Evolutionary conservation across 2,797 vertebrate genomes (phyloP).

Genomic region (Mormyrus hasselquistii): DNA sequence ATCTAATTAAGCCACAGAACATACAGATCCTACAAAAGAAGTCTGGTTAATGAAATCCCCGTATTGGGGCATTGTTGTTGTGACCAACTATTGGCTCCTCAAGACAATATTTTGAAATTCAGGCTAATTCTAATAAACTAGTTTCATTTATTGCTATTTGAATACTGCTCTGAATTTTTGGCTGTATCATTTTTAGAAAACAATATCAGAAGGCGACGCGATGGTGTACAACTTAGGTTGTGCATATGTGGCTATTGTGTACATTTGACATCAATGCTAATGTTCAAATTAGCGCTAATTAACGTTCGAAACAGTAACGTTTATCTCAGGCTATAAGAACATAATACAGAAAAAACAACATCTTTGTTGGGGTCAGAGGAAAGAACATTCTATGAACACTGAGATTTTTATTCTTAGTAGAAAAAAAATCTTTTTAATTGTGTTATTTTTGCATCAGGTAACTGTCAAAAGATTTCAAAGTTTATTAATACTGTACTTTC

Average conservation of each 20-base stretch:
- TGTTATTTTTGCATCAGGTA: constrained; percentile 22
- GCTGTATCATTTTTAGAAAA: not conserved
- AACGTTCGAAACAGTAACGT: not conserved
- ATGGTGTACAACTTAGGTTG: not conserved
- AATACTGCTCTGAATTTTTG: not conserved
- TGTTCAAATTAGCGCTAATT: not conserved
- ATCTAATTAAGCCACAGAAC: not conserved
- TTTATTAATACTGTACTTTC: not conserved
- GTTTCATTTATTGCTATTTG: not conserved
- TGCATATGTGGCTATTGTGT: not conserved
- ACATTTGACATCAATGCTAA: not conserved
- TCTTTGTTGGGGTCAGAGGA: not conserved
- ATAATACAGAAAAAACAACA: not conserved
- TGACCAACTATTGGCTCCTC: not conserved
- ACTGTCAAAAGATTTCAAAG: constrained; percentile 23
- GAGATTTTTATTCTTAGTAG: not conserved
- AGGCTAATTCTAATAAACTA: not conserved
- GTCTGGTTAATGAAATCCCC: not conserved
- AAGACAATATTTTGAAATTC: not conserved
- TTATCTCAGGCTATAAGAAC: not conserved
- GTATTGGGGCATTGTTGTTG: not conserved
- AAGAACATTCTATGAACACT: constrained; percentile 4
- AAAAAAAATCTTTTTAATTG: constrained; percentile 18
- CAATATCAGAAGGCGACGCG: not conserved
- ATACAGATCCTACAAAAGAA: not conserved